phyloP scores from a whole-genome alignment of 1,140 invertebrate species.

The fruit fly (Drosophila melanogaster) region Release_6_plus_ISO1_MT NC_004354.4:16540501-16541000 shows the following conservation, averaged over 20 bases:
- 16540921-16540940: conserved; percentile 5
- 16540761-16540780: neutral
- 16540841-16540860: conserved; percentile 11
- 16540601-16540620: conserved; percentile 16
- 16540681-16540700: conserved; percentile 50
- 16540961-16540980: conserved; percentile 8
- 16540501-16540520: neutral
- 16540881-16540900: conserved; percentile 19
- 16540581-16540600: conserved; percentile 12
- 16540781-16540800: conserved; percentile 31
- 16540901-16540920: conserved; percentile 26
- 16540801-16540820: conserved; percentile 1
- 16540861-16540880: conserved; percentile 13
- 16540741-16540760: neutral
- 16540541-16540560: conserved; percentile 11
- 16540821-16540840: neutral
- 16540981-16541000: neutral
- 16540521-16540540: neutral
- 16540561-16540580: conserved; percentile 7
- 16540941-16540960: conserved; percentile 22
- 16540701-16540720: neutral
- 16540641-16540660: conserved; percentile 6
- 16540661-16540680: conserved; percentile 52
- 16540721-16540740: neutral
- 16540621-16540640: neutral